Base-by-base conservation (phyloP, 2,797 vertebrate genomes). In the Sebastes hubbsi region DNA sequence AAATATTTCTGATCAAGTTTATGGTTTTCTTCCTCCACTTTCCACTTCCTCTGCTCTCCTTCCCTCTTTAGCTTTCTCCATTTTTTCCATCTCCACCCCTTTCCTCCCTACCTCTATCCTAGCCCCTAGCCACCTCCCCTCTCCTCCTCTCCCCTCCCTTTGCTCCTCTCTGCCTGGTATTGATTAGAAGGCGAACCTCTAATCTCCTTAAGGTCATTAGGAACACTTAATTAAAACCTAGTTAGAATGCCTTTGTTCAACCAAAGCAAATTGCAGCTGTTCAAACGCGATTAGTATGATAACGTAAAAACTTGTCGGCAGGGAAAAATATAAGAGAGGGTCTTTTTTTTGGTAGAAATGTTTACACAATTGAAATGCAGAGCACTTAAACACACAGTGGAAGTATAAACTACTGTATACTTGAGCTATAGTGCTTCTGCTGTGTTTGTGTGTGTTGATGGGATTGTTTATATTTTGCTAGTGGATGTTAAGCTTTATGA, bases 201-300 rank as follows among this genome's bases (percentile, higher is more conserved):
- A 98, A 99, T 98, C 97, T 95, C 97, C 95, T 97, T 97, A 97
- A 97, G 97, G 97, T 98, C 97, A 97, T 99, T 98, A 98, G 96
- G 95, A 96, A 96, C 96, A 98, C 97, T 98, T 98, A 97, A 99
- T 99, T 98, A 98, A 99, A 99, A 96, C 95, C 96, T 96, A 97
- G 96, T 97, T 98, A 97, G 96, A 95, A 95, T 94, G 96, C 95
- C 95, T 95, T 97, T 96, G 97, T 96, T 97, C 96, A 92, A 95
- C 95, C 95, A 96, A 97, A 97, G 97, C 97, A 97, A 95, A 97
- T 96, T 96, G 96, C 95, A 95, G 95, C 96, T 97, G 96, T 97
- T 98, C 96, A 96, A 95, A 96, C 95, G 95, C 96, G 96, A 99
- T 98, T 97, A 97, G 96, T 95, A 91, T 93, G 95, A 95, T 98